A percentile compares a stretch with the other conserved stretches of the same genome.
Evolutionary conservation across 2,888 invertebrate species (phyloP).

Genomic region (Sphaerophoria rueppellii): DNA sequence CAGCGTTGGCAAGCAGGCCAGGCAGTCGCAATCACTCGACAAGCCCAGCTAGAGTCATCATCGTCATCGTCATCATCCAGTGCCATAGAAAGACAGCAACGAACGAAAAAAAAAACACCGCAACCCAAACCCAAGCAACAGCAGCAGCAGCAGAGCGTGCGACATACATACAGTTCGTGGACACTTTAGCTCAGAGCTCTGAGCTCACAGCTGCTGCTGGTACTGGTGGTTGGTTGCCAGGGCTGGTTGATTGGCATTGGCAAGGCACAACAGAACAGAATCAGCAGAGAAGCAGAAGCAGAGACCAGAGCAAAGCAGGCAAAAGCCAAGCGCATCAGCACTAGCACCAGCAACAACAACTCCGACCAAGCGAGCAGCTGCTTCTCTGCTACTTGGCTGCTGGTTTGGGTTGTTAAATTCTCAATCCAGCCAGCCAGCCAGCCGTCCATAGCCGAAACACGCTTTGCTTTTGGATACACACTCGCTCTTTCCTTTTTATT

Average conservation of each 20-base stretch:
- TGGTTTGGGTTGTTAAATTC: slow-evolving; percentile 71
- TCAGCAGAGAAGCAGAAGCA: slow-evolving; percentile 24
- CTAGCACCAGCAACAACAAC: slow-evolving; percentile 41
- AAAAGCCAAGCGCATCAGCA: slow-evolving; percentile 63
- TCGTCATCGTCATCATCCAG: slow-evolving; percentile 68
- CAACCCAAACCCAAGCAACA: slow-evolving; percentile 56
- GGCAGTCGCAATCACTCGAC: slow-evolving; percentile 37
- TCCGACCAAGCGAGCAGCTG: slow-evolving; percentile 52
- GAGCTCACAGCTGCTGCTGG: slow-evolving; percentile 71
- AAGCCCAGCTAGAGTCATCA: slow-evolving; percentile 55
- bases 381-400: slow-evolving; percentile 58
- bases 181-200: slow-evolving; percentile 63
- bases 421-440: slow-evolving; percentile 48
- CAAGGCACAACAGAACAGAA: slow-evolving; percentile 30
- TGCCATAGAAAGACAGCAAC: slow-evolving; percentile 58
- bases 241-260: slow-evolving; percentile 51
- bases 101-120: slow-evolving; percentile 17
- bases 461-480: slow-evolving; percentile 63
- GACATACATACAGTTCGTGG: slow-evolving; percentile 69
- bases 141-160: slow-evolving; percentile 56
- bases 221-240: slow-evolving; percentile 45
- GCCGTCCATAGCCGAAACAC: slow-evolving; percentile 73
- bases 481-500: slow-evolving; percentile 65
- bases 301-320: slow-evolving; percentile 41
- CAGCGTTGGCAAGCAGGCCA: slow-evolving; percentile 71